phyloP scores from a whole-genome alignment of 2,113 vertebrate species.

The Anguilla japonica region DNA sequence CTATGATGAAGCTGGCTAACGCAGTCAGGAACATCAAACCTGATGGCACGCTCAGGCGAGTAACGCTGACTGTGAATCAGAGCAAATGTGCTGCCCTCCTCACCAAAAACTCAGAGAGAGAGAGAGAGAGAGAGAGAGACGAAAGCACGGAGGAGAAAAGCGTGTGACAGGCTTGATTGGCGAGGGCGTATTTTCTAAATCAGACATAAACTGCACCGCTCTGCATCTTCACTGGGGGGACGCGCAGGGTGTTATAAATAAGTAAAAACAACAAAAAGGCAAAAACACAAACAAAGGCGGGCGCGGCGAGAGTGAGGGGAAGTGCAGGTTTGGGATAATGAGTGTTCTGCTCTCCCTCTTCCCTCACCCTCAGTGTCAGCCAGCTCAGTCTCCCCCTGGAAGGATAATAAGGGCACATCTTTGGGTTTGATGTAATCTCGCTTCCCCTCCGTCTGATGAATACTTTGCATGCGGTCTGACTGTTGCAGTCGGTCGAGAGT shows the following conservation, averaged over 20 bases:
- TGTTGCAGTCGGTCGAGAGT: constrained; percentile 63
- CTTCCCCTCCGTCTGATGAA: constrained; percentile 63
- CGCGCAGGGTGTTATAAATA: constrained; percentile 74
- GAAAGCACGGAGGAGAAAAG: constrained; percentile 46
- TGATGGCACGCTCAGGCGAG: neutral
- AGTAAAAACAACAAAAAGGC: constrained; percentile 64
- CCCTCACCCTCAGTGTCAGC: constrained; percentile 56
- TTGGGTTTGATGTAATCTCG: constrained; percentile 66
- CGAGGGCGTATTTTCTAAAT: constrained; percentile 74
- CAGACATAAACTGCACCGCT: constrained; percentile 73
- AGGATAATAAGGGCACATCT: constrained; percentile 68
- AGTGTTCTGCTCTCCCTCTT: constrained; percentile 42
- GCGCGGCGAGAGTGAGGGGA: constrained; percentile 37
- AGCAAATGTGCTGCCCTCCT: constrained; percentile 41
- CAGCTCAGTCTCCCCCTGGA: constrained; percentile 54
- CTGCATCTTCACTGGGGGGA: constrained; percentile 66
- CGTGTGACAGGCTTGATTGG: constrained; percentile 70
- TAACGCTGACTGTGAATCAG: constrained; percentile 46
- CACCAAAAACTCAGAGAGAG: constrained; percentile 35
- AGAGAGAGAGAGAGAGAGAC: constrained; percentile 2
- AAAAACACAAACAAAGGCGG: constrained; percentile 61
- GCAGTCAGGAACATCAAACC: constrained; percentile 28
- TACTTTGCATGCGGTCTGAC: constrained; percentile 61
- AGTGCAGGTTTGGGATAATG: constrained; percentile 68
- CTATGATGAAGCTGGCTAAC: constrained; percentile 10